These are phyloP conservation scores for Stratiomys singularior DNA, from an alignment of 2,888 invertebrate genomes.

Conservation along the genomic window DNA sequence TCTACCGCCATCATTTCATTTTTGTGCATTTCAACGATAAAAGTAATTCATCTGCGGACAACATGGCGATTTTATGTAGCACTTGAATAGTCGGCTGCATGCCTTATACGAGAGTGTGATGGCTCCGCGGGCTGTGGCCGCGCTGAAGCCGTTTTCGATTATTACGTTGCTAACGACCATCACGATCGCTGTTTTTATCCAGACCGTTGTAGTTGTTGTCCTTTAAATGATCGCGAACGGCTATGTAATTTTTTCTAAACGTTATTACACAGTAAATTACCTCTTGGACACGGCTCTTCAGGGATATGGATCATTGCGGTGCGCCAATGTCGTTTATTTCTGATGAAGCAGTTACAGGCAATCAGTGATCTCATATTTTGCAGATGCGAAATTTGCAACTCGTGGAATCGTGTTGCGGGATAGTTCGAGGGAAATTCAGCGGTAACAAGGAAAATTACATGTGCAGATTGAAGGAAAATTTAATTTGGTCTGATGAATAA, in stretches of 20 bases:
- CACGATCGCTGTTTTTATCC: constrained; percentile 32
- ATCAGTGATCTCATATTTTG: constrained; percentile 12
- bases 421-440: not conserved
- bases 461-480: no score
- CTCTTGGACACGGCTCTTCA: not conserved
- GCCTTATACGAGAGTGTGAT: not conserved
- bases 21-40: constrained; percentile 49
- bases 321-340: constrained; percentile 22
- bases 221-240: constrained; percentile 43
- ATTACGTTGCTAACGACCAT: constrained; percentile 45
- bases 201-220: constrained; percentile 39
- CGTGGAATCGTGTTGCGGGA: not conserved
- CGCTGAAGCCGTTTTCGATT: constrained; percentile 36
- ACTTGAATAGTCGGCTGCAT: constrained; percentile 18
- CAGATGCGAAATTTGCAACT: not conserved
- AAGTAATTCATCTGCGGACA: constrained; percentile 41
- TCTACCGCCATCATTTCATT: constrained; percentile 49
- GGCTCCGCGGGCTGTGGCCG: not conserved
- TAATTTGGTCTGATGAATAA: not conserved
- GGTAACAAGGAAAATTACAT: not conserved
- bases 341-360: constrained; percentile 44
- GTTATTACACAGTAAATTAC: constrained; percentile 44
- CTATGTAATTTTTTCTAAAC: constrained; percentile 45
- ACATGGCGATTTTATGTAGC: constrained; percentile 36
- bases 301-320: not conserved